These are phyloP conservation scores for Philaethria dido DNA, from an alignment of 2,888 invertebrate genomes.

Conservation along the genomic window DNA sequence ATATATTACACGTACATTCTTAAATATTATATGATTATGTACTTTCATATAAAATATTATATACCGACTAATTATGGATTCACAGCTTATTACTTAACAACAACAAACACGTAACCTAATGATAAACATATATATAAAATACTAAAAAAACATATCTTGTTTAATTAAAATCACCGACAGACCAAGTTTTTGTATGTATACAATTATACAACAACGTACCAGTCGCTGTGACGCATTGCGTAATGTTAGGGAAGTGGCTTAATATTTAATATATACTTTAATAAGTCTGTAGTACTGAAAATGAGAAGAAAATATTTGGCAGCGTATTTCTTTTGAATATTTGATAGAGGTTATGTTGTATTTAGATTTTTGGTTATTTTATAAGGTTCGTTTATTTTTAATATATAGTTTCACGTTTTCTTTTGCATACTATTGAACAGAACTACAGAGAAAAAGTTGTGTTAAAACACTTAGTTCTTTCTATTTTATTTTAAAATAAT, in stretches of 20 bases:
- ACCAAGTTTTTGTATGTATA: slow-evolving; percentile 11
- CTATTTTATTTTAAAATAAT: too few species aligned
- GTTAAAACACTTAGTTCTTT: too few species aligned
- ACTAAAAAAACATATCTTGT: neutral
- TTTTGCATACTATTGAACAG: too few species aligned
- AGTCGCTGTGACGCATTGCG: slow-evolving; percentile 37
- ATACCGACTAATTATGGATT: neutral
- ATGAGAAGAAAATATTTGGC: neutral
- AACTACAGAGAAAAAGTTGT: too few species aligned
- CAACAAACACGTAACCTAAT: slow-evolving; percentile 3
- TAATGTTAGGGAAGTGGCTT: slow-evolving; percentile 25
- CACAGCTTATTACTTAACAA: neutral
- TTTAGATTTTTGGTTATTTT: neutral
- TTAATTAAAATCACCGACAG: slow-evolving; percentile 7
- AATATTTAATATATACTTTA: neutral
- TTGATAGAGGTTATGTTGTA: neutral
- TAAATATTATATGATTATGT: too few species aligned
- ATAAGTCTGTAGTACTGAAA: neutral
- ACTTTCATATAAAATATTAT: too few species aligned
- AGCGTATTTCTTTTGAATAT: neutral
- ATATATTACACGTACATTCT: too few species aligned
- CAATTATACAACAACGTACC: slow-evolving; percentile 2
- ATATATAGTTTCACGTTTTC: too few species aligned
- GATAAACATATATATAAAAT: slow-evolving; percentile 2
- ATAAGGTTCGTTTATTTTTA: too few species aligned